phyloP scores from a whole-genome alignment of 1,140 invertebrate genomes.

The Lithobius niger region DNA sequence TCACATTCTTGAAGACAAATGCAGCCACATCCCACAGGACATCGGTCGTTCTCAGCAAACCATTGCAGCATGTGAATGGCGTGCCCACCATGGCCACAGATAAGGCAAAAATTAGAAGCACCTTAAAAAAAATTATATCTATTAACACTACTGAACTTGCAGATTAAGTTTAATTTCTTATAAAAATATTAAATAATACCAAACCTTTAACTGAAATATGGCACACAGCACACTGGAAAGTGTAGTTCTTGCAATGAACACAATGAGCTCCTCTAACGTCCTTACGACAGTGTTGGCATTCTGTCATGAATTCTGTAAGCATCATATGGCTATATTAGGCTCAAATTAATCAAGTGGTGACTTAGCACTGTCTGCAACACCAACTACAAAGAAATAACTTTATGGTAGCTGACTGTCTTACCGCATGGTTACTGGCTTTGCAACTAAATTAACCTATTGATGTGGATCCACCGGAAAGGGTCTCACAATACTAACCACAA shows the following conservation, averaged over 20 bases:
- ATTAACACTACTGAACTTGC: too few relatives aligned
- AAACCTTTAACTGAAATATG: constrained; percentile 66
- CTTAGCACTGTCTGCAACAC: background rate
- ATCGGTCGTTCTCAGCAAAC: constrained; percentile 52
- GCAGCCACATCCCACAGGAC: constrained; percentile 78
- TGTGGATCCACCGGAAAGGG: too few relatives aligned
- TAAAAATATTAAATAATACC: constrained; percentile 9
- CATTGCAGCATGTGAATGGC: constrained; percentile 61
- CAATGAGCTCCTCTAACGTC: constrained; percentile 39
- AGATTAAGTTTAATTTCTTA: too few relatives aligned
- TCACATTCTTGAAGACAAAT: constrained; percentile 44
- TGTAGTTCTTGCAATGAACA: constrained; percentile 50
- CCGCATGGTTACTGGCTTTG: too few relatives aligned
- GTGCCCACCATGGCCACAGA: constrained; percentile 86
- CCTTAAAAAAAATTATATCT: constrained; percentile 35
- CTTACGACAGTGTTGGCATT: constrained; percentile 54
- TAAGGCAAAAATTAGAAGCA: constrained; percentile 59
- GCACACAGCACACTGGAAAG: constrained; percentile 67
- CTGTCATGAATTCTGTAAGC: constrained; percentile 49
- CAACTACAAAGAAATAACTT: constrained; percentile 37
- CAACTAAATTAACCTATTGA: too few relatives aligned
- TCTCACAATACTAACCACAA: too few relatives aligned
- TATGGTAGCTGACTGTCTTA: too few relatives aligned
- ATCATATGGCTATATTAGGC: background rate
- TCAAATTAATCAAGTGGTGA: background rate